Conservation (phyloP, 2,797 vertebrate species). For the Malurus splendens region DNA sequence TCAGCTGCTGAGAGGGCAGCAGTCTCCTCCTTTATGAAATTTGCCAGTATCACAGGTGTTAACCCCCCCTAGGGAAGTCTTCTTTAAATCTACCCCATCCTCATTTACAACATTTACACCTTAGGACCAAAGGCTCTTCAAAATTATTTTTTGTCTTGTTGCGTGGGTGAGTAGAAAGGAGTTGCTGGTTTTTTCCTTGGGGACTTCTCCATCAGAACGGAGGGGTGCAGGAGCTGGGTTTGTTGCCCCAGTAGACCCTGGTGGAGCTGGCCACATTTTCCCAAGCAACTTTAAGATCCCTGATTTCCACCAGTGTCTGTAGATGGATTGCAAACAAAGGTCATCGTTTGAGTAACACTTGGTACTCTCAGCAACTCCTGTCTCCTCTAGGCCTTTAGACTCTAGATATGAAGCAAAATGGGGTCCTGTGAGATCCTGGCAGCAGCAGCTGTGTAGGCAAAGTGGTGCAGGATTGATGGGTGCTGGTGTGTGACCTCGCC, state of each 20-base stretch:
- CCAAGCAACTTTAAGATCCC: background rate
- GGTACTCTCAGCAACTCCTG: background rate
- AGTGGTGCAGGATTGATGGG: background rate
- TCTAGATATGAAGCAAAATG: rapidly evolving
- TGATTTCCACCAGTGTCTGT: background rate
- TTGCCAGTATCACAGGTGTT: background rate
- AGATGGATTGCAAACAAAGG: background rate
- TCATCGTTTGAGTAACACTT: background rate
- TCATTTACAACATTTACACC: background rate
- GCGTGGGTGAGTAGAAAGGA: background rate
- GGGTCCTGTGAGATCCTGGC: background rate
- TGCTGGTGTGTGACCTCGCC: background rate
- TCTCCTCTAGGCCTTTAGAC: background rate
- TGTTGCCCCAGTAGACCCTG: background rate
- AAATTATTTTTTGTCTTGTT: background rate
- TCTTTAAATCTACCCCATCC: background rate
- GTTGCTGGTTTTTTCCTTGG: background rate
- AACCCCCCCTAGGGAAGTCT: background rate
- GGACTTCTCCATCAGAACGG: background rate
- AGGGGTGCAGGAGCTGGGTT: background rate
- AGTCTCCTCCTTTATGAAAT: background rate
- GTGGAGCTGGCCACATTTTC: background rate
- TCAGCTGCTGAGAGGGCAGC: background rate
- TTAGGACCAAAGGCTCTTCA: background rate
- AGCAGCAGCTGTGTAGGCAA: background rate